A percentile compares a stretch with the other conserved stretches of the same genome.
phyloP scores from a whole-genome alignment of 2,888 invertebrate species.

The Autographa pulchrina region DNA sequence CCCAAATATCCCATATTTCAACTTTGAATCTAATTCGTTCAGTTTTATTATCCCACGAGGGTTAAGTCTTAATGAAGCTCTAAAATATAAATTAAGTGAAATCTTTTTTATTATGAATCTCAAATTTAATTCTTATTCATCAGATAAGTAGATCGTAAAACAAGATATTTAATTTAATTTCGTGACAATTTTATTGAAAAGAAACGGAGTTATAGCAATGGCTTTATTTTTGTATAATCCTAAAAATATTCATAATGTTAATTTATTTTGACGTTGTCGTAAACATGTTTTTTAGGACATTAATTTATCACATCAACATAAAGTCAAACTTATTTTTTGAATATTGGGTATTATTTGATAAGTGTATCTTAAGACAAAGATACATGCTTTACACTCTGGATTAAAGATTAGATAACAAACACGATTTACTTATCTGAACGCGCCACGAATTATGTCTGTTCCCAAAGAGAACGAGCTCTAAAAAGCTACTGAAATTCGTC shows the following conservation, averaged over 20 bases:
- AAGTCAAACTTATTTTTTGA: too few relatives aligned
- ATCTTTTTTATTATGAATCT: conserved; percentile 46
- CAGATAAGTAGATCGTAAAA: conserved; percentile 59
- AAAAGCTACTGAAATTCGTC: conserved; percentile 23
- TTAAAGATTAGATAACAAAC: background rate
- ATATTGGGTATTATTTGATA: too few relatives aligned
- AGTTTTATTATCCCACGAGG: conserved; percentile 15
- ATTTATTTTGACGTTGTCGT: background rate
- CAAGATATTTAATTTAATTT: conserved; percentile 55
- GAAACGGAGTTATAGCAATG: conserved; percentile 42
- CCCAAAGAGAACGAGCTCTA: conserved; percentile 3
- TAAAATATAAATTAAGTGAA: conserved; percentile 53
- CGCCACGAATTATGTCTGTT: background rate
- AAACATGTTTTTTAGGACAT: background rate
- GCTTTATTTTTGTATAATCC: conserved; percentile 36
- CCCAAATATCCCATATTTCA: too few relatives aligned
- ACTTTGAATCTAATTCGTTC: too few relatives aligned
- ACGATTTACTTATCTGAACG: background rate
- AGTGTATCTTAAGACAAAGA: background rate
- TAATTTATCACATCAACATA: background rate
- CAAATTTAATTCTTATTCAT: conserved; percentile 52
- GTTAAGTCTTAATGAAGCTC: conserved; percentile 38
- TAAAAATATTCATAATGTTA: background rate
- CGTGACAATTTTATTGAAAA: conserved; percentile 39
- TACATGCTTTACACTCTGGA: background rate